Base-by-base conservation (phyloP, 2,113 vertebrate species). In the Hassar affinis region DNA sequence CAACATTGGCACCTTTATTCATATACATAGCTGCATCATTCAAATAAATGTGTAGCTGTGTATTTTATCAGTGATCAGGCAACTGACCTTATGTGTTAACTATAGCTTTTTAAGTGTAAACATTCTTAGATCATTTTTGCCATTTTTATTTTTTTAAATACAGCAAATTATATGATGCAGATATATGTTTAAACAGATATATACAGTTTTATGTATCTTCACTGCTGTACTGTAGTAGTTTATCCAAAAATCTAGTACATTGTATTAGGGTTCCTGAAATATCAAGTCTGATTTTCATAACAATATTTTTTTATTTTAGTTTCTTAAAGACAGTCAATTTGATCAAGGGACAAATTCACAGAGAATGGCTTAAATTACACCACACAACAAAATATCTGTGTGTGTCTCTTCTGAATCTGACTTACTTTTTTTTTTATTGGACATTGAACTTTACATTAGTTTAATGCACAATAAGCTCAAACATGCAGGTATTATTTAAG, bases 31-130 rank as follows among this genome's bases (percentile, higher is more conserved):
- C 30, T 14, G 38, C 33, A 77, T 56, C 30, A 38, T 22, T 56
- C 25, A 54, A 56, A 38, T 18, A 38, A 77, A 77, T 15, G 30
- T 35, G 18, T 56, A 56, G 30, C 18, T 25, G 51, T 38, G 51
- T 38, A 38, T 77, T 77, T 77, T n/a, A 74, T 45, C 69, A 74
- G 6, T 27, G 25, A 74, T 27, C 45, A 74, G 69, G 42, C 25
- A 47, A 27, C 42, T 42, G 49, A 17, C 45, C 25, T 17, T 27
- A 0, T 49, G 17, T 49, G 27, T 12, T 49, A 51, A 45, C 3
- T 25, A 45, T 11, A 45, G 38, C 20, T 45, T 25, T 71, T 45
- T 33, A 51, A 52, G n/a, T n/a, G 51, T 18, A 35, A 51, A 9
- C 14, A 54, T 30, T 54, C 17, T 54, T 54, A 52, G 9, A 18